A percentile compares a stretch with the other conserved stretches of the same genome.
These are phyloP conservation scores for Antrozous pallidus DNA, from an alignment of 2,797 vertebrate genomes.

Conservation along the genomic window DNA sequence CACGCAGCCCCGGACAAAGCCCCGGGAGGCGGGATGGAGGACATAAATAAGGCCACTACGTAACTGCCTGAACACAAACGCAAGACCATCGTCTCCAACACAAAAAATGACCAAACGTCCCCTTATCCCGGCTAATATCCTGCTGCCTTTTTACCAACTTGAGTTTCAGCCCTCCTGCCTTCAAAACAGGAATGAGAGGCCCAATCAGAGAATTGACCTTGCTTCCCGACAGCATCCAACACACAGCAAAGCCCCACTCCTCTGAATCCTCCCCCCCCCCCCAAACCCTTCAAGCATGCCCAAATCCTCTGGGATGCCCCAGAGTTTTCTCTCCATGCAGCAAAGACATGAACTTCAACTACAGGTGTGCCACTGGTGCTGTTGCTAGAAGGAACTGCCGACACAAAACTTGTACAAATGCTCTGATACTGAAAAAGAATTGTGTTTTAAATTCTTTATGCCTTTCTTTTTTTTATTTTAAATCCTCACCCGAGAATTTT, in stretches of 20 bases:
- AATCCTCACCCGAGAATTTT: too few relatives aligned
- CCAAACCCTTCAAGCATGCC: neutral
- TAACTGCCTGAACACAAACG: neutral
- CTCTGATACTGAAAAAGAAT: neutral
- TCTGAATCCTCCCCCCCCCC: neutral
- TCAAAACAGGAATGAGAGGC: neutral
- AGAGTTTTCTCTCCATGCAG: neutral
- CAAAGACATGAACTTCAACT: neutral
- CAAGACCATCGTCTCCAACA: neutral
- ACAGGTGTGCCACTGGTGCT: neutral
- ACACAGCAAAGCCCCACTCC: neutral
- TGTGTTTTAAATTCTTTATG: neutral
- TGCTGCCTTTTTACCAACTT: neutral
- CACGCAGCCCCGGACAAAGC: neutral
- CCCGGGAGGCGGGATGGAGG: fast-evolving
- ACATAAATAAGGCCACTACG: neutral
- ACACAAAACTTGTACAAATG: neutral
- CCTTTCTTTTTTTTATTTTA: neutral
- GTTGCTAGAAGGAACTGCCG: neutral
- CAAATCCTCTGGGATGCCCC: neutral
- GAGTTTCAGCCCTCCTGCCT: neutral
- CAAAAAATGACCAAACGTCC: neutral
- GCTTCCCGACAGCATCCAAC: neutral
- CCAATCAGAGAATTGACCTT: neutral
- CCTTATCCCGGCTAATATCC: neutral